Percentiles rank a stretch among this genome's conserved stretches.
phyloP scores from a whole-genome alignment of 1,140 invertebrate genomes.

The Eupeodes corollae region DNA sequence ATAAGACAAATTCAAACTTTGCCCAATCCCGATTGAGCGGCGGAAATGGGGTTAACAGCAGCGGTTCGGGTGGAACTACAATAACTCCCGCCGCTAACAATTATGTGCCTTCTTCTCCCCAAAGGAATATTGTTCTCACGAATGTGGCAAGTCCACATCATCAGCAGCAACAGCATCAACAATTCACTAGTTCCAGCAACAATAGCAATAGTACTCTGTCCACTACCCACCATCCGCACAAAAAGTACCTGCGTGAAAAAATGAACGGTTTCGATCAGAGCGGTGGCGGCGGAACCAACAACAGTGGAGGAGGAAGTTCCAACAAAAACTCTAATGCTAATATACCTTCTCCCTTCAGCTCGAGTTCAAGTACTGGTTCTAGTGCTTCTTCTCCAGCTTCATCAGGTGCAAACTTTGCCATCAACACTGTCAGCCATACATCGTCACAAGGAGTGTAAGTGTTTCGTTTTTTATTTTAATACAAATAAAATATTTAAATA shows the following conservation, averaged over 20 bases:
- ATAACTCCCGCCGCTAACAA: constrained; percentile 4
- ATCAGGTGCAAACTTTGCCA: constrained; percentile 5
- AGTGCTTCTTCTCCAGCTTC: constrained; percentile 29
- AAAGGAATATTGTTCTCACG: neutral
- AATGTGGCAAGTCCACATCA: neutral
- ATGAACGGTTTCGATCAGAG: constrained; percentile 29
- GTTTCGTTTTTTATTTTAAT: neutral
- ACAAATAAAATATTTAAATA: neutral
- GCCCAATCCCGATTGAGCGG: neutral
- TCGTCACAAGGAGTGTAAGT: too few species aligned
- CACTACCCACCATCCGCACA: constrained; percentile 32
- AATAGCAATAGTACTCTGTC: constrained; percentile 1
- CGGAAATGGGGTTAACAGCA: neutral
- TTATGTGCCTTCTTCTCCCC: constrained; percentile 7
- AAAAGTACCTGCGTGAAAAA: constrained; percentile 33
- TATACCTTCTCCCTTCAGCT: neutral
- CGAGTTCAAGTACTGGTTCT: too few species aligned
- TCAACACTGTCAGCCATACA: too few species aligned
- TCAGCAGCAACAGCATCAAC: neutral
- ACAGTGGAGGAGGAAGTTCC: neutral
- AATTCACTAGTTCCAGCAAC: neutral
- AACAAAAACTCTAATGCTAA: neutral
- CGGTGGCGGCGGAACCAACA: constrained; percentile 7
- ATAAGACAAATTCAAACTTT: constrained; percentile 18
- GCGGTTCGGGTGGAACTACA: constrained; percentile 2